Evolutionary conservation across 1,140 invertebrate genomes (phyloP), one percentile per base, ranked within the genome.

Genomic region (Stenopsyche tienmushanensis): DNA sequence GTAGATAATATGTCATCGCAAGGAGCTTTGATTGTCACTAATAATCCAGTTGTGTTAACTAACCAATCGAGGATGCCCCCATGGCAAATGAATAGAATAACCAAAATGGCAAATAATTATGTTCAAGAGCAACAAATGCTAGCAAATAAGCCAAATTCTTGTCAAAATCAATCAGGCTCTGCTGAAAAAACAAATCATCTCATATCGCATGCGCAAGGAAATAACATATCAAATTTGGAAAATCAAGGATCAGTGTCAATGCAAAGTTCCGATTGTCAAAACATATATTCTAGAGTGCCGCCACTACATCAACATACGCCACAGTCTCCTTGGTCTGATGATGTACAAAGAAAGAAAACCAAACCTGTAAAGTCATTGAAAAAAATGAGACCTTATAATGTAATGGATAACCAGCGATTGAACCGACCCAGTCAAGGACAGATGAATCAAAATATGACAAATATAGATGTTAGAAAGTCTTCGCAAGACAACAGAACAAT

Each of bases 241-340:
- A 64, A 60, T 41, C 54, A 45, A n/a, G 57, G 44, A 25, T 26
- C 21, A 20, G 49, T 60, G n/a, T 42, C 39, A 3, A 20, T 29
- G 9, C 68, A 70, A 39, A 70, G 59, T 66, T 3, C 17, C 21
- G 62, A 65, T 20, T 26, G 73, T 47, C 77, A 74, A 58, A 71
- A 68, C 8, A 77, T 81, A 72, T 87, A 85, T 69, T 85, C 89
- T 62, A 83, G 88, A 57, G 88, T 90, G 2, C 88, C 88, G 17
- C 88, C 88, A 0, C 73, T 90, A 47, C 87, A 89, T 71, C 88
- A 88, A 69, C 86, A 88, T 72, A 81, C 82, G 72, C 81, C 86
- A 73, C 74, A 83, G 66, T 73, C 84, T 65, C 77, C 83, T n/a
- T 86, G 85, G 85, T 74, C 84, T 23, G 82, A 87, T 24, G 86